Conservation (phyloP, 2,113 vertebrate genomes). For the Hyperopisus bebe region DNA sequence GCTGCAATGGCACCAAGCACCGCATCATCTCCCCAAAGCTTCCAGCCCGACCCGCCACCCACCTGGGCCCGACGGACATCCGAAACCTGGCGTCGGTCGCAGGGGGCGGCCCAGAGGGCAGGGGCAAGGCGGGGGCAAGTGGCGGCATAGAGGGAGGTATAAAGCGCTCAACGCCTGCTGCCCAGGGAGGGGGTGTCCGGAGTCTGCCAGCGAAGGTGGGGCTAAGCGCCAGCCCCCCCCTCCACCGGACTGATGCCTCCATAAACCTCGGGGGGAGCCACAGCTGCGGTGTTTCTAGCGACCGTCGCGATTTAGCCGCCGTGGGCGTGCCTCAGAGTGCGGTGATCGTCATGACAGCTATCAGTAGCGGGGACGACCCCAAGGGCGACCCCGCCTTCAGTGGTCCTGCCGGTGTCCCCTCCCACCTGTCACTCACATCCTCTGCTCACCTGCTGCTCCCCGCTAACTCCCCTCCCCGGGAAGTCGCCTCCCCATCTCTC, state of each 20-base stretch:
- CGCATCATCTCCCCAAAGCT: conserved; percentile 87
- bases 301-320: conserved; percentile 36
- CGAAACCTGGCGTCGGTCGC: conserved; percentile 40
- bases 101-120: not conserved
- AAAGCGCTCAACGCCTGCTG: not conserved
- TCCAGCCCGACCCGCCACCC: conserved; percentile 48
- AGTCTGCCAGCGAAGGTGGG: not conserved
- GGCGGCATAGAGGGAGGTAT: not conserved
- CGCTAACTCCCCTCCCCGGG: conserved; percentile 33
- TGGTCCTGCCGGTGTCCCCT: not conserved
- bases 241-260: not conserved
- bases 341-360: conserved; percentile 64
- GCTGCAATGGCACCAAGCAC: conserved; percentile 82
- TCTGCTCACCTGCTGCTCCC: conserved; percentile 47
- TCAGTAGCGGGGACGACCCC: conserved; percentile 27
- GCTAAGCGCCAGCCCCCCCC: not conserved
- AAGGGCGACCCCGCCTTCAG: conserved; percentile 17
- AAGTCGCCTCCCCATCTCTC: conserved; percentile 28
- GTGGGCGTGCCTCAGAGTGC: conserved; percentile 53
- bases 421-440: conserved; percentile 37
- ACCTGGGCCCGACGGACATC: conserved; percentile 48
- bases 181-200: not conserved
- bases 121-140: conserved; percentile 19
- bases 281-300: conserved; percentile 20
- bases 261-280: not conserved